Conservation (phyloP, 2,888 invertebrate species). For the Sepiola atlantica region DNA sequence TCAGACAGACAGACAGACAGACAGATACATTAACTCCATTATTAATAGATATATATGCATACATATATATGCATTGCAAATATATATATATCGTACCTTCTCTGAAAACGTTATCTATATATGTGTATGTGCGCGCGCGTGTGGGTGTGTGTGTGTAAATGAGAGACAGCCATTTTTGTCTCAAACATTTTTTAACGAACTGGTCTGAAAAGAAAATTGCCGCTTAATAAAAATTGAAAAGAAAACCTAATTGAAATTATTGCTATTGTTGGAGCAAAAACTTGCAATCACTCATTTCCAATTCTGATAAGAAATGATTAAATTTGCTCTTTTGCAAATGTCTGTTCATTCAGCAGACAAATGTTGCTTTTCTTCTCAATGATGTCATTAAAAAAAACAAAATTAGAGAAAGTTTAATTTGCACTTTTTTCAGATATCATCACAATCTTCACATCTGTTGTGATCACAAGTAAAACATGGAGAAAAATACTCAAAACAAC, state of each 20-base stretch:
- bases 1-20: too few species aligned
- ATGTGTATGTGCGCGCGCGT: too few species aligned
- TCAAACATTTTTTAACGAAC: not conserved
- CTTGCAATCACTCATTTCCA: not conserved
- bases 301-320: not conserved
- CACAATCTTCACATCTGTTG: not conserved
- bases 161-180: too few species aligned
- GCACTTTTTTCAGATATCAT: not conserved
- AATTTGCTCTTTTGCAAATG: not conserved
- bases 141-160: too few species aligned
- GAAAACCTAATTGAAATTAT: not conserved
- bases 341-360: not conserved
- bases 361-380: not conserved
- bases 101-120: too few species aligned
- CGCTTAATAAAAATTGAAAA: not conserved
- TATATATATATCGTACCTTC: too few species aligned
- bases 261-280: not conserved
- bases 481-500: not conserved
- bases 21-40: too few species aligned
- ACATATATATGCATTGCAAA: too few species aligned
- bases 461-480: not conserved
- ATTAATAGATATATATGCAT: too few species aligned
- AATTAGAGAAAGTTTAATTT: not conserved
- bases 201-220: not conserved
- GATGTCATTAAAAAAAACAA: not conserved